Conservation (phyloP, 2,888 invertebrate species). For the Dasysyrphus tricinctus region DNA sequence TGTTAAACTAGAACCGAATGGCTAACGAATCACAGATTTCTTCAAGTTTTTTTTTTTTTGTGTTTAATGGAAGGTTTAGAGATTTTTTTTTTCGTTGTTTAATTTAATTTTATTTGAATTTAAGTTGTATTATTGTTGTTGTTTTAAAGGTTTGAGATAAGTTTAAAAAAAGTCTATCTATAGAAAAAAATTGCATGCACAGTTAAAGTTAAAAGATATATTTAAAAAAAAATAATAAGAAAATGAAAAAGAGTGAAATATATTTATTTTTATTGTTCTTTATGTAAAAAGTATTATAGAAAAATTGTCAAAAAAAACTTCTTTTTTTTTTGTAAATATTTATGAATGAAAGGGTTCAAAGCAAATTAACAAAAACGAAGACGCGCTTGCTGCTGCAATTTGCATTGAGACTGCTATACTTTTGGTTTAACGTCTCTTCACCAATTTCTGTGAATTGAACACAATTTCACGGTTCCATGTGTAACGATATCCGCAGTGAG, state of each 20-base stretch:
- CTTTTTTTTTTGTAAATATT: slow-evolving; percentile 4
- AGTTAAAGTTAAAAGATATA: slow-evolving; percentile 13
- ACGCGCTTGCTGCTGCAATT: slow-evolving; percentile 76
- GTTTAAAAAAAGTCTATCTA: slow-evolving; percentile 3
- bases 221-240: slow-evolving; percentile 36
- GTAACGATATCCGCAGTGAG: slow-evolving; percentile 91
- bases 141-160: slow-evolving; percentile 10
- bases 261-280: slow-evolving; percentile 8
- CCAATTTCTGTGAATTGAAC: slow-evolving; percentile 95
- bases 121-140: slow-evolving; percentile 9
- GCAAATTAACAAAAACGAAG: slow-evolving; percentile 58
- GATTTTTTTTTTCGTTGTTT: neutral
- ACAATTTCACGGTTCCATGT: slow-evolving; percentile 97
- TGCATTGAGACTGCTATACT: slow-evolving; percentile 18
- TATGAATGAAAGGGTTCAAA: slow-evolving; percentile 34
- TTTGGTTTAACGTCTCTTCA: slow-evolving; percentile 92
- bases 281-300: slow-evolving; percentile 15
- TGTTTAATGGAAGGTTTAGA: slow-evolving; percentile 6
- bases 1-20: slow-evolving; percentile 70
- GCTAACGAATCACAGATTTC: slow-evolving; percentile 73
- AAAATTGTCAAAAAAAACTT: slow-evolving; percentile 46
- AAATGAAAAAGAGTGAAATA: slow-evolving; percentile 20
- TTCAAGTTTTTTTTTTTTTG: slow-evolving; percentile 36
- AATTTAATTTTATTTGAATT: neutral
- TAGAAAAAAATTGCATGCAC: slow-evolving; percentile 32